Percentiles rank a stretch among this genome's conserved stretches.
Conservation (phyloP, 2,113 vertebrate genomes). For the Pyrgilauda ruficollis region DNA sequence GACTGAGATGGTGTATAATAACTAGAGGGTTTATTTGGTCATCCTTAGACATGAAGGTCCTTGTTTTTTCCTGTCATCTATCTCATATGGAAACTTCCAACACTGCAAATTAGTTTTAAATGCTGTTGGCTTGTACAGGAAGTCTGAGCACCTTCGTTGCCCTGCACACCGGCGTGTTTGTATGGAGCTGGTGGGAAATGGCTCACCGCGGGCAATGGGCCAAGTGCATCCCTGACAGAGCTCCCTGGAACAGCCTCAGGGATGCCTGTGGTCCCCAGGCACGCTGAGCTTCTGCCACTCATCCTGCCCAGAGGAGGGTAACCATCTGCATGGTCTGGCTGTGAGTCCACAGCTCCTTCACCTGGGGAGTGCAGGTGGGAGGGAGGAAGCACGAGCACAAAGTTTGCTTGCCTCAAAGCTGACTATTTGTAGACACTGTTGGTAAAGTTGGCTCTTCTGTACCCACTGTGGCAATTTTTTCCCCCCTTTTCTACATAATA, state of each 20-base stretch:
- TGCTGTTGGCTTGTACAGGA: not conserved
- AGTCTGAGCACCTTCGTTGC: not conserved
- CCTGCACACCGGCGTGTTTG: accelerated
- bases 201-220: accelerated
- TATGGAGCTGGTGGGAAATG: not conserved
- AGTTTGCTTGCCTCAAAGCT: not conserved
- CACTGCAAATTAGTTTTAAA: not conserved
- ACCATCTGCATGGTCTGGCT: not conserved
- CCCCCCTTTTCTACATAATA: not conserved
- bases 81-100: not conserved
- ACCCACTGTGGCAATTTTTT: not conserved
- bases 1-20: not conserved
- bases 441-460: conserved; percentile 32
- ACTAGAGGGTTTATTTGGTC: not conserved
- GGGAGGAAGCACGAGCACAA: not conserved
- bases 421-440: not conserved
- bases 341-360: not conserved
- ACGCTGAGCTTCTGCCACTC: not conserved
- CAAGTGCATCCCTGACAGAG: not conserved
- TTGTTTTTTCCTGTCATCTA: not conserved
- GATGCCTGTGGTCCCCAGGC: not conserved
- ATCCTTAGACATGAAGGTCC: not conserved
- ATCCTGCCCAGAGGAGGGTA: not conserved
- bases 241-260: not conserved
- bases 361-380: not conserved